phyloP scores from a whole-genome alignment of 2,113 vertebrate genomes.

The Geococcyx californianus region DNA sequence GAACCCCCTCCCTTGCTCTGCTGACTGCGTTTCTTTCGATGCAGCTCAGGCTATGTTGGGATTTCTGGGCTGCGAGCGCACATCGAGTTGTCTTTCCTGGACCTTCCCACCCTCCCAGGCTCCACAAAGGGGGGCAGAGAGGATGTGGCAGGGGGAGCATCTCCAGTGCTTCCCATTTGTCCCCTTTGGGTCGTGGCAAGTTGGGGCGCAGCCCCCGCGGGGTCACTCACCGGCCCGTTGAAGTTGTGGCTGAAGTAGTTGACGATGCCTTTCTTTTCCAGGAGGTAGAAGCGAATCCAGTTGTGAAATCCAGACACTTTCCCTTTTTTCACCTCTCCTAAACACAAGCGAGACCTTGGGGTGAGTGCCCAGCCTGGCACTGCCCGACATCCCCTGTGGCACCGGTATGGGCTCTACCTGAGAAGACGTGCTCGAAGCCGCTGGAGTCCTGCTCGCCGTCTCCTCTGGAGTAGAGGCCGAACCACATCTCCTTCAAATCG shows the following conservation, averaged over 20 bases:
- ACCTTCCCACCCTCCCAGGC: not conserved
- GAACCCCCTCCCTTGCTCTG: no score
- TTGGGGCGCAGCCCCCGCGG: fast-evolving
- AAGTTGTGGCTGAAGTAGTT: constrained; percentile 94
- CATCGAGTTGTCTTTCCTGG: fast-evolving
- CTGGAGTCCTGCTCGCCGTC: constrained; percentile 82
- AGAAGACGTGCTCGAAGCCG: constrained; percentile 95
- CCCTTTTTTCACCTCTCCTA: constrained; percentile 90
- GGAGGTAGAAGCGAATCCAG: constrained; percentile 93
- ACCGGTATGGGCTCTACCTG: constrained; percentile 71
- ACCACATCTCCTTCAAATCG: constrained; percentile 95
- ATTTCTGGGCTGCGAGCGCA: no score
- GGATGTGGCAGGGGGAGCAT: fast-evolving
- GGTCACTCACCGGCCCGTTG: constrained; percentile 84
- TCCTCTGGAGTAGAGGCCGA: constrained; percentile 89
- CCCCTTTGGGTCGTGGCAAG: fast-evolving
- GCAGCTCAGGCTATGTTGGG: no score
- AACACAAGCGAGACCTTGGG: fast-evolving
- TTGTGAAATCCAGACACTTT: constrained; percentile 96
- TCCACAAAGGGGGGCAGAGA: fast-evolving
- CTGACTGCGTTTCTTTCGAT: no score
- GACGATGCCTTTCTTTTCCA: constrained; percentile 82
- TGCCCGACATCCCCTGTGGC: fast-evolving
- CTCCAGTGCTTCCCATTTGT: fast-evolving
- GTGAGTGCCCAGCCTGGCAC: fast-evolving